phyloP scores from a whole-genome alignment of 2,113 vertebrate species.

The Triplophysa tibetana region DNA sequence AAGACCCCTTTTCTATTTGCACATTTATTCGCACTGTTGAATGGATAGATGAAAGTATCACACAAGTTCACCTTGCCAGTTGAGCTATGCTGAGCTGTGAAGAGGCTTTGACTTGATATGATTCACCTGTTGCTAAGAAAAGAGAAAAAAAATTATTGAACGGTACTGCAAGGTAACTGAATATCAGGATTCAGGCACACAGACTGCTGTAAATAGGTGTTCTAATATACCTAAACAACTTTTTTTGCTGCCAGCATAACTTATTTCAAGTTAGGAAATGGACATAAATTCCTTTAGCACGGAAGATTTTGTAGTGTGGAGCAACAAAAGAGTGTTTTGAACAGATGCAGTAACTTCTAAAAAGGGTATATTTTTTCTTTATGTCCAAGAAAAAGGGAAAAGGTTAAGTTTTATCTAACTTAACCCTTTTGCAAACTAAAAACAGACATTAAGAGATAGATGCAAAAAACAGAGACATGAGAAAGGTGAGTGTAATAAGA shows the following conservation, averaged over 20 bases:
- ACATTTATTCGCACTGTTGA: constrained; percentile 24
- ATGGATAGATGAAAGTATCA: constrained; percentile 43
- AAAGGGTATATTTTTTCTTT: too few species aligned
- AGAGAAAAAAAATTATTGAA: constrained; percentile 11
- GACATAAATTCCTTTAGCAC: background rate
- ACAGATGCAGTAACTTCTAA: background rate
- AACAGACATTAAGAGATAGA: background rate
- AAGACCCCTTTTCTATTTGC: constrained; percentile 40
- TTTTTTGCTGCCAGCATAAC: background rate
- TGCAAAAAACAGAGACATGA: background rate
- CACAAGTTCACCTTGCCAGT: constrained; percentile 43
- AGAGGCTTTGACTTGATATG: constrained; percentile 38
- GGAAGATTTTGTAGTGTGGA: background rate
- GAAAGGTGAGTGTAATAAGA: too few species aligned
- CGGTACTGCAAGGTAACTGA: constrained; percentile 15
- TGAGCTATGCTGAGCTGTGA: constrained; percentile 27
- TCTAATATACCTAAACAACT: background rate
- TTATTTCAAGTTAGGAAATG: background rate
- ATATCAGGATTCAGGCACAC: background rate
- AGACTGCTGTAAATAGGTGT: constrained; percentile 14
- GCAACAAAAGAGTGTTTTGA: background rate
- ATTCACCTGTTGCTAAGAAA: background rate
- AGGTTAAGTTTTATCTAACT: background rate
- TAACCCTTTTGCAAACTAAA: background rate
- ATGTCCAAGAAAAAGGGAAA: too few species aligned